Evolutionary conservation across 2,888 invertebrate species (phyloP), one percentile per base, ranked within the genome.

Genomic region (Euplagia quadripunctaria): DNA sequence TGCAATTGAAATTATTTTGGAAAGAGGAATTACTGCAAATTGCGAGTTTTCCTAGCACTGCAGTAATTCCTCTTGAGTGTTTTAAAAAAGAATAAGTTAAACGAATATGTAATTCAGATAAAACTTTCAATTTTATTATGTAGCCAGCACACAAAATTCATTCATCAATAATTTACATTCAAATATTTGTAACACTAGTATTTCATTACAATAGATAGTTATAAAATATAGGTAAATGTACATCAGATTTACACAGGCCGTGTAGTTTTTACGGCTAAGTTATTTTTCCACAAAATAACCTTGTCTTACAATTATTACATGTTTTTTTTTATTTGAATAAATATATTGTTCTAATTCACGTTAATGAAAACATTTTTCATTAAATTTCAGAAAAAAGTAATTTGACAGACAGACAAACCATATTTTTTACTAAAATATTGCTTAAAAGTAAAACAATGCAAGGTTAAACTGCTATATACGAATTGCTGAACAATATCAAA

Each of bases 131-230:
- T 81, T 87, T 87, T 87, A 84, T 83, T 86, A 80, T 84, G 81
- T 88, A 83, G 85, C 82, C 86, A 86, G 86, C 88, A 88, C 90
- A 90, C 90, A 86, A 82, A 85, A 65, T 79, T 71, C 80, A 78
- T 79, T 74, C 73, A 70, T 79, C 72, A 85, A 72, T 78, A 82
- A 80, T 81, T 81, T 83, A 83, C 75, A 84, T 61, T 79, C 71
- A 73, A 69, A 67, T 74, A 66, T 72, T 74, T 58, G 16, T 65
- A 72, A 78, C 5, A 72, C 73, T 68, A 75, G 16, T 67, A 64
- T 71, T 72, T 77, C 52, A 69, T 70, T 73, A 76, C 31, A 52
- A 74, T 63, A 41, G 41, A 12, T 12, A 63, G 31, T 73, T 69
- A 76, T 76, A 55, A 71, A 68, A 70, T 46, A 49, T 49, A 61